Base-by-base conservation (phyloP, 2,113 vertebrate genomes). In the Pomatostomus ruficeps region DNA sequence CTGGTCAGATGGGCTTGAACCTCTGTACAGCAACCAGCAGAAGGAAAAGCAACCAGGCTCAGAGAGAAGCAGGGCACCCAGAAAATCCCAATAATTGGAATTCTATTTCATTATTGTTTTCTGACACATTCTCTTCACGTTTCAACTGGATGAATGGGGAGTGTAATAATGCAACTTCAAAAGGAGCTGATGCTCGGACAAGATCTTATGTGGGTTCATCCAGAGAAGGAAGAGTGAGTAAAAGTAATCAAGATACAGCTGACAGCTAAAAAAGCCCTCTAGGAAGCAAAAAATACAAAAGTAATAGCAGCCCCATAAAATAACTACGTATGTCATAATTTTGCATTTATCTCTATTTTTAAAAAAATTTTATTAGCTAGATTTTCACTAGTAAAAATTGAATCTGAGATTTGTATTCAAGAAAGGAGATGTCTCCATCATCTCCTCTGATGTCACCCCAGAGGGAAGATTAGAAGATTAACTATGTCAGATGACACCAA, bases 401-500 rank as follows among this genome's bases (percentile, higher is more conserved):
- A 91, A 90, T 94, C 38, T 45, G 59, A 77, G 72, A 68, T 93
- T 93, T 51, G 33, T 85, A 84, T 89, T 91, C 55, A 35, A 84
- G 77, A 93, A 82, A 65, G 61, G 57, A 90, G 91, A 85, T 2
- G 8, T 59, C 67, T 95, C 83, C 75, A 75, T 93, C 86, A 70
- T 72, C 59, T 95, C 75, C 61, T 95, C 90, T 96, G 84, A 94
- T 96, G 92, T 96, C 86, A 85, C 75, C n/a, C 89, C n/a, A 85
- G 93, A 96, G 85, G 96, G 91, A 84, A 96, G 90, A 96, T 95
- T 91, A 94, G 68, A 94, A 96, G 93, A 96, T 96, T 95, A 96
- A 45, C 83, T 92, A 9, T 72, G 75, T 93, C 91, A 89, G 90
- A 68, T 77, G 86, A 90, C 4, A 5, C 46, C 65, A 83, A n/a